A percentile compares a stretch with the other conserved stretches of the same genome.
Conservation (phyloP, 2,113 vertebrate species). For the Anseranas semipalmata region DNA sequence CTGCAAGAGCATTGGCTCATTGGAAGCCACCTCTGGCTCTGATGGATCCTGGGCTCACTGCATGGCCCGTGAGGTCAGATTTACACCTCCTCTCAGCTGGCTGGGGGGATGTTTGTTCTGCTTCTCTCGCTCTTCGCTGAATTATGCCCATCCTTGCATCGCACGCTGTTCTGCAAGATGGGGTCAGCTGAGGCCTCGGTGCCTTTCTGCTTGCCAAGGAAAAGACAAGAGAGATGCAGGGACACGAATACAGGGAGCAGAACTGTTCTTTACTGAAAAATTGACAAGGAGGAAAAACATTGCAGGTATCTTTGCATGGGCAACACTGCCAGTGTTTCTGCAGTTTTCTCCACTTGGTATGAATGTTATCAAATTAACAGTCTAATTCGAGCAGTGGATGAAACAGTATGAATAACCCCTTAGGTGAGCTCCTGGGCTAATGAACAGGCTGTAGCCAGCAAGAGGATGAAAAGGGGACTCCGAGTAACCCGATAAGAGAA, state of each 20-base stretch:
- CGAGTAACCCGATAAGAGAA: neutral
- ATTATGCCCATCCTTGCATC: neutral
- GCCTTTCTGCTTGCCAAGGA: neutral
- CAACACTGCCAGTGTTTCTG: neutral
- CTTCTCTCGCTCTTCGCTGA: neutral
- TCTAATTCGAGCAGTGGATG: neutral
- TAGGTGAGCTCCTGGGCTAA: neutral
- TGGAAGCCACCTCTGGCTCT: neutral
- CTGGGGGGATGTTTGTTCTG: neutral
- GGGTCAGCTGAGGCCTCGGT: neutral
- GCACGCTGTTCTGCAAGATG: neutral
- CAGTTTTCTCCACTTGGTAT: neutral
- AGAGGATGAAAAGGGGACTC: neutral
- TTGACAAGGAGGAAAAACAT: neutral
- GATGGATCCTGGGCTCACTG: neutral
- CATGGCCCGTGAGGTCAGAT: fast-evolving
- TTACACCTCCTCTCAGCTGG: neutral
- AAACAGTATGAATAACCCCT: neutral
- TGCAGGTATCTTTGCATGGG: neutral
- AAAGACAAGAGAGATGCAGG: neutral
- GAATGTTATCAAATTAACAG: neutral
- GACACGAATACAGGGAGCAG: neutral
- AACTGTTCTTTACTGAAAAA: neutral
- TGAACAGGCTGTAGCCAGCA: neutral
- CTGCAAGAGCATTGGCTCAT: neutral